Evolutionary conservation across 2,888 invertebrate genomes (phyloP).

Genomic region (Parnassius orleans): DNA sequence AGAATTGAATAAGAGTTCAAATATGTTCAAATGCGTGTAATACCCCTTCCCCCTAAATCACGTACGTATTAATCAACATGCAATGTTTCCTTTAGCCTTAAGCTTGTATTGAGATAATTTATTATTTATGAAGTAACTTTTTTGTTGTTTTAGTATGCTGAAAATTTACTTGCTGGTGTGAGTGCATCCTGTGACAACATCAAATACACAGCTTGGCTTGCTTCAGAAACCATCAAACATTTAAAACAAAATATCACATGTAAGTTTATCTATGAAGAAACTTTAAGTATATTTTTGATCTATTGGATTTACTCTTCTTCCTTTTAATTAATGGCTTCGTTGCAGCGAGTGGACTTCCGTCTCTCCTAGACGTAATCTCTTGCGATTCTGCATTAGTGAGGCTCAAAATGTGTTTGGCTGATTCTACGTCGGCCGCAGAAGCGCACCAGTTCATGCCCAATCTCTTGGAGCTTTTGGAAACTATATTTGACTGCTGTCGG

Average conservation of each 20-base stretch:
- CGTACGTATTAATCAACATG: too few relatives aligned
- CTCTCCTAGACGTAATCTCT: conserved; percentile 86
- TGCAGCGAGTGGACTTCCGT: conserved; percentile 79
- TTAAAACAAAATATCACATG: conserved; percentile 66
- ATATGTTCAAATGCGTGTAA: not conserved
- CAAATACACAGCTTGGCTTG: conserved; percentile 73
- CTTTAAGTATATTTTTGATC: not conserved
- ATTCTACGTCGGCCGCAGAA: conserved; percentile 61
- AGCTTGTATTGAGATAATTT: too few relatives aligned
- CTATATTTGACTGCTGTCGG: conserved; percentile 83
- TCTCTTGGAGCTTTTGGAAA: conserved; percentile 83
- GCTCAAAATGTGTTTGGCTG: conserved; percentile 82
- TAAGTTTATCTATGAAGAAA: conserved; percentile 39
- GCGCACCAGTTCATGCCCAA: conserved; percentile 85
- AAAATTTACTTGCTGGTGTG: conserved; percentile 86
- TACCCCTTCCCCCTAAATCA: too few relatives aligned
- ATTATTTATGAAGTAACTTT: too few relatives aligned
- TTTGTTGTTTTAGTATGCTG: conserved; percentile 75
- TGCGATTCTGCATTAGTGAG: conserved; percentile 89
- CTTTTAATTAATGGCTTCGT: conserved; percentile 17
- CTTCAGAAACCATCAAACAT: conserved; percentile 69
- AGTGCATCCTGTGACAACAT: conserved; percentile 84
- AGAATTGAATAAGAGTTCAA: too few relatives aligned
- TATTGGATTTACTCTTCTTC: not conserved
- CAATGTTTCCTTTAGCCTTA: too few relatives aligned